Percentiles rank a stretch among this genome's conserved stretches.
Conservation (phyloP, 2,113 vertebrate genomes). For the Pollachius pollachius region DNA sequence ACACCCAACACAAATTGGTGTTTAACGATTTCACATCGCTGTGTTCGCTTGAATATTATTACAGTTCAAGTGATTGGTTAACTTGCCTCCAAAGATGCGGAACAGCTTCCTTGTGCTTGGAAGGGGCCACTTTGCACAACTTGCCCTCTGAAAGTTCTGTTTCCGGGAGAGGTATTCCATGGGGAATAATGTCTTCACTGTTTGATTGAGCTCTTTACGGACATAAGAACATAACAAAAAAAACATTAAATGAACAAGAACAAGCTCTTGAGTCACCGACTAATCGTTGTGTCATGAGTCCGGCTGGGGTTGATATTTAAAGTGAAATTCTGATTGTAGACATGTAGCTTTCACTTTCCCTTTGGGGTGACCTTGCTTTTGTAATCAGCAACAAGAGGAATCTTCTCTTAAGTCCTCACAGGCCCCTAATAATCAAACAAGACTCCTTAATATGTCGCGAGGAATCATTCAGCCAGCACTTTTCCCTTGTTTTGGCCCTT, state of each 20-base stretch:
- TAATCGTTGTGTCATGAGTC: not conserved
- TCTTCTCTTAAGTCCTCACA: constrained; percentile 45
- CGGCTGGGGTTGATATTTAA: not conserved
- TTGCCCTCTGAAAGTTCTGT: constrained; percentile 73
- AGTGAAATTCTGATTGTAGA: not conserved
- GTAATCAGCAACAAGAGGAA: constrained; percentile 55
- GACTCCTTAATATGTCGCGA: constrained; percentile 32
- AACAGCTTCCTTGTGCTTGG: constrained; percentile 71
- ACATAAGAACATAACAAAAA: not conserved
- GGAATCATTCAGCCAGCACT: constrained; percentile 24
- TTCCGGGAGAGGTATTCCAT: constrained; percentile 71
- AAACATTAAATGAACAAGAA: constrained; percentile 11
- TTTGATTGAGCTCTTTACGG: constrained; percentile 66
- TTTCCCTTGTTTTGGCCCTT: constrained; percentile 25
- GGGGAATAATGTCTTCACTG: constrained; percentile 65
- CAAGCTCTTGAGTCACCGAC: not conserved
- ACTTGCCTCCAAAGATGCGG: constrained; percentile 68
- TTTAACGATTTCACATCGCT: not conserved
- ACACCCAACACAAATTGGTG: too few species aligned
- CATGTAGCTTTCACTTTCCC: constrained; percentile 21
- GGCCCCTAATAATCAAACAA: constrained; percentile 51
- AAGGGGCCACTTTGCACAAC: constrained; percentile 73
- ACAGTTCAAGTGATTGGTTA: not conserved
- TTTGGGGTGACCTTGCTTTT: constrained; percentile 46
- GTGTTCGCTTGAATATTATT: not conserved